A percentile compares a stretch with the other conserved stretches of the same genome.
These are phyloP conservation scores for Palloptera scutellata DNA, from an alignment of 2,888 invertebrate genomes.

Conservation along the genomic window DNA sequence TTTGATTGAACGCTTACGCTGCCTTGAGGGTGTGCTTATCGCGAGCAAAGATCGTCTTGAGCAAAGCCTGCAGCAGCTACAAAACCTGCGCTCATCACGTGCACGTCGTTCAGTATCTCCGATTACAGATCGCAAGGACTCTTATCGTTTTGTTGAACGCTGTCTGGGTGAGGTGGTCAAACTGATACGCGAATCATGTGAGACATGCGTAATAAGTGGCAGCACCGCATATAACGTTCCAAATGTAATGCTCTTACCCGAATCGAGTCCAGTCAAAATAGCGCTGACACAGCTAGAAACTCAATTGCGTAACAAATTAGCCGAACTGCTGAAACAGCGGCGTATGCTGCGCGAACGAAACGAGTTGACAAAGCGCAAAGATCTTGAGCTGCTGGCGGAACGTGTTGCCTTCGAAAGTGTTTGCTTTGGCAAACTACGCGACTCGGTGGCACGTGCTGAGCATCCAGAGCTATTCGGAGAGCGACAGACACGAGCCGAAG, in stretches of 20 bases:
- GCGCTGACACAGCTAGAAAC: slow-evolving; percentile 73
- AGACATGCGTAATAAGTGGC: slow-evolving; percentile 68
- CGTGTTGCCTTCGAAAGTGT: slow-evolving; percentile 83
- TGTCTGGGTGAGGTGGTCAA: slow-evolving; percentile 71
- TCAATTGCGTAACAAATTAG: slow-evolving; percentile 74
- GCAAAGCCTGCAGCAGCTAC: slow-evolving; percentile 73
- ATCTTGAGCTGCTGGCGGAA: slow-evolving; percentile 78
- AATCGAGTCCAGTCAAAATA: slow-evolving; percentile 67
- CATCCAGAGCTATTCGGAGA: slow-evolving; percentile 69
- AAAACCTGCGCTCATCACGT: slow-evolving; percentile 69
- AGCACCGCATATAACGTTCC: slow-evolving; percentile 33
- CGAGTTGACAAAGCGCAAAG: slow-evolving; percentile 73
- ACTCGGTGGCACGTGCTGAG: slow-evolving; percentile 71
- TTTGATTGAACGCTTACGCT: slow-evolving; percentile 69
- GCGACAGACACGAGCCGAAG: slow-evolving; percentile 73
- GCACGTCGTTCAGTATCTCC: slow-evolving; percentile 73
- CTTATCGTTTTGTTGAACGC: slow-evolving; percentile 71
- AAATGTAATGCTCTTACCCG: slow-evolving; percentile 63
- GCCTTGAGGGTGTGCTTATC: slow-evolving; percentile 70
- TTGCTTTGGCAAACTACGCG: slow-evolving; percentile 73
- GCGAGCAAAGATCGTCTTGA: slow-evolving; percentile 74
- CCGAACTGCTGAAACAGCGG: slow-evolving; percentile 74
- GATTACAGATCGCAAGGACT: slow-evolving; percentile 72
- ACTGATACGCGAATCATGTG: slow-evolving; percentile 69
- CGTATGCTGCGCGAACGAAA: slow-evolving; percentile 73